These are phyloP conservation scores for Mermis nigrescens DNA, from an alignment of 2,888 invertebrate species.

Conservation along the genomic window DNA sequence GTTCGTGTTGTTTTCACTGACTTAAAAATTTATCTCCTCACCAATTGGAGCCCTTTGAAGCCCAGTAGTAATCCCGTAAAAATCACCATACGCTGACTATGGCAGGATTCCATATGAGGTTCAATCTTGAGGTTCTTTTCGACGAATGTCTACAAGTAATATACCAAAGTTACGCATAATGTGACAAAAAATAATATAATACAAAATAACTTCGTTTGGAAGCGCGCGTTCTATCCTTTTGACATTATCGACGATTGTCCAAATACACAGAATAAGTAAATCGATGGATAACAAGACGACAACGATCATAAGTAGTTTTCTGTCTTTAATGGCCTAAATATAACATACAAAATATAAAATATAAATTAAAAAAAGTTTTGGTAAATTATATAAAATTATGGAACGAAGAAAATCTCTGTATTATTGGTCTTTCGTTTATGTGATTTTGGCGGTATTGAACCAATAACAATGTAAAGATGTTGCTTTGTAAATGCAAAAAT, in stretches of 20 bases:
- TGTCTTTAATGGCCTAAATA: conserved; percentile 95
- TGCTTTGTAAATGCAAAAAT: too few relatives aligned
- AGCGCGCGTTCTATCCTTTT: neutral
- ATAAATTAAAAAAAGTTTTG: too few relatives aligned
- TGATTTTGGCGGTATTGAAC: too few relatives aligned
- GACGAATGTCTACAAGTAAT: neutral
- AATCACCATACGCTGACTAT: conserved; percentile 77
- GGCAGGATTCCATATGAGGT: conserved; percentile 87
- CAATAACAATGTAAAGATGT: too few relatives aligned
- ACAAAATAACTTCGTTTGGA: conserved; percentile 32
- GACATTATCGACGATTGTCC: conserved; percentile 76
- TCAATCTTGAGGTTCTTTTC: conserved; percentile 16
- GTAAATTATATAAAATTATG: too few relatives aligned
- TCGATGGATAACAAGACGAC: conserved; percentile 72
- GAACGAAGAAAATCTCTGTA: too few relatives aligned
- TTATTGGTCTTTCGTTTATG: too few relatives aligned
- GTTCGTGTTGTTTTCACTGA: too few relatives aligned
- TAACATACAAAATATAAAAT: too few relatives aligned
- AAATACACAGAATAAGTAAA: conserved; percentile 78
- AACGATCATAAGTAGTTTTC: conserved; percentile 89
- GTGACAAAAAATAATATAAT: too few relatives aligned
- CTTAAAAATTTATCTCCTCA: conserved; percentile 40
- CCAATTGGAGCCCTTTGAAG: conserved; percentile 91
- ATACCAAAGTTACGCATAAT: neutral
- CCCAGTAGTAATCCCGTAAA: conserved; percentile 88